Base-by-base conservation (phyloP, 1,140 invertebrate species). In the Pogonomyrmex barbatus region DNA sequence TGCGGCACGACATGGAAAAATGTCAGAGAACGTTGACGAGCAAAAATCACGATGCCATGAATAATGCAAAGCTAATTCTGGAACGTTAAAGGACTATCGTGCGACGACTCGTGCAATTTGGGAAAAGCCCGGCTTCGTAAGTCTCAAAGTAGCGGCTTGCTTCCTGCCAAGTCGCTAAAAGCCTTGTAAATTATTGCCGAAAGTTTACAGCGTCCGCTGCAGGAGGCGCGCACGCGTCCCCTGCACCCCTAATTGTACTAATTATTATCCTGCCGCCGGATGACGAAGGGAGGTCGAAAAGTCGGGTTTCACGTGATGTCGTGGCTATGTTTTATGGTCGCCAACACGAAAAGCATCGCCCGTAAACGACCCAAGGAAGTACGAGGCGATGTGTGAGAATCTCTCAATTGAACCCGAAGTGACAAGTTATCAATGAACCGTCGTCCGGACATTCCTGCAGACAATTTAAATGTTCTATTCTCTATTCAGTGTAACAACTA, bases 231-330 rank as follows among this genome's bases (percentile, higher is more conserved):
- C 77, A 47, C 82, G 88, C 79, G 70, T 63, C 50, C 52, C 62
- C 33, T 56, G 63, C 78, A 52, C 67, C 62, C 88, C 83, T 89
- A 90, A 91, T 89, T 88, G 76, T 82, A 65, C 84, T 92, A 92
- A 92, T 92, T 92, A 91, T 92, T 90, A 91, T 91, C 85, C 86
- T 87, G 89, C 89, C 82, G 88, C 42, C 77, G 70, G 50, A 58
- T 58, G 42, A 68, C 50, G 33, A 71, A n/a, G 47, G 67, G 39
- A 42, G n/a, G 36, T 33, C 14, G 52, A 42, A 68, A 89, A 83
- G 85, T 73, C 88, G 5, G 73, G 67, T 65, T 90, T 65, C 76
- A n/a, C n/a, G 86, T 84, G 89, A 90, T 70, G 86, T 90, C 81
- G 75, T 54, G 56, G 54, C 67, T 60, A 70, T 45, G 89, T 42